Conservation (phyloP, 2,888 invertebrate genomes). For the Ceriagrion tenellum region DNA sequence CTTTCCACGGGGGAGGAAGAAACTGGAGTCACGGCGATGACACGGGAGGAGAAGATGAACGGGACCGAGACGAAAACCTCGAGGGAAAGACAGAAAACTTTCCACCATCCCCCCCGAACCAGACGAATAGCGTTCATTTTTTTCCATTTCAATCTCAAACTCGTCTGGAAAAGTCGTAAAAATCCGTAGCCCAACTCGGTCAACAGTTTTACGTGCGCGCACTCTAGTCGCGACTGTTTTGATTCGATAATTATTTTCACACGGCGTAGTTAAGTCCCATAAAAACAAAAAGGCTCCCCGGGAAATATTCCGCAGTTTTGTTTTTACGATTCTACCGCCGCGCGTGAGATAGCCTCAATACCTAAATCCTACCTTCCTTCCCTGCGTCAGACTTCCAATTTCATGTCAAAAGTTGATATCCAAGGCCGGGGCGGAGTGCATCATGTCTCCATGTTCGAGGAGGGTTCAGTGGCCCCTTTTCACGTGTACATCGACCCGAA, state of each 20-base stretch:
- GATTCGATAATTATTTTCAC: background rate
- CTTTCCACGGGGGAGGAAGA: background rate
- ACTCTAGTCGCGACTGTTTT: background rate
- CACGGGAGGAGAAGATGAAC: background rate
- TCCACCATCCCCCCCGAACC: background rate
- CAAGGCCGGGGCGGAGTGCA: background rate
- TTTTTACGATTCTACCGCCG: background rate
- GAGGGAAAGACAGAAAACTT: background rate
- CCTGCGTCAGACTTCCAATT: background rate
- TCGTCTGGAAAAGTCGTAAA: slow-evolving; percentile 4
- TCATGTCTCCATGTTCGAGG: background rate
- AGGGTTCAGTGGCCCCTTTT: background rate
- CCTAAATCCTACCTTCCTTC: background rate
- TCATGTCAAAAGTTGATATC: background rate
- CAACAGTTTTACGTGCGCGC: background rate
- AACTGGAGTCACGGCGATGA: background rate
- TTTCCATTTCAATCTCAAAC: background rate
- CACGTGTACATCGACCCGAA: background rate
- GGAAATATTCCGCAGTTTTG: background rate
- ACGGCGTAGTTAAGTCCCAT: background rate
- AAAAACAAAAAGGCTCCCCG: background rate
- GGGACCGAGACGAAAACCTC: background rate
- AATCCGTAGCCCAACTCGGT: background rate
- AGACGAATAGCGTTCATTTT: background rate
- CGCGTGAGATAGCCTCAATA: background rate